phyloP scores from a whole-genome alignment of 1,140 invertebrate species.

The Drosophila simulans region DNA sequence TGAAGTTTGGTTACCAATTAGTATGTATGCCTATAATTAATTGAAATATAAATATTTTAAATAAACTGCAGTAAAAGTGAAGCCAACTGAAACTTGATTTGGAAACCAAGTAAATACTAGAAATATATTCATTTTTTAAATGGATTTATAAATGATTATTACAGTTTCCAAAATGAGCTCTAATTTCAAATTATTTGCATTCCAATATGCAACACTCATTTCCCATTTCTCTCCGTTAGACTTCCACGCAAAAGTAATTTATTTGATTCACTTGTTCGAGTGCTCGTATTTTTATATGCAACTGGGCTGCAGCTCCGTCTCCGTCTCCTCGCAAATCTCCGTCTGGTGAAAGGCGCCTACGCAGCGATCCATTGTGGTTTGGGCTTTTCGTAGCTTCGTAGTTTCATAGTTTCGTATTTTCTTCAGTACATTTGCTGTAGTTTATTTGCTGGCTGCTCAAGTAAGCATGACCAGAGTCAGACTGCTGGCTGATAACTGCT shows the following conservation, averaged over 20 bases:
- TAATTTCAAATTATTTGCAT: not conserved
- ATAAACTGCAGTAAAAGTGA: no score
- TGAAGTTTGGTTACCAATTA: no score
- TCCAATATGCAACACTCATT: not conserved
- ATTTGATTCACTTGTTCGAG: constrained; percentile 11
- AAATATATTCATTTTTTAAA: no score
- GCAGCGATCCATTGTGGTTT: constrained; percentile 45
- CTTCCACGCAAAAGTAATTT: not conserved
- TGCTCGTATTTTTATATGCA: constrained; percentile 32
- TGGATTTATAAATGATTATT: no score
- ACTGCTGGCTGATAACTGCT: constrained; percentile 58
- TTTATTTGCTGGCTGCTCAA: constrained; percentile 36
- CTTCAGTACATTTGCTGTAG: not conserved
- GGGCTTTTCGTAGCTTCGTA: not conserved
- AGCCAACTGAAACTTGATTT: no score
- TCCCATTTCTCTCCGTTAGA: not conserved
- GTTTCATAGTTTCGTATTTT: not conserved
- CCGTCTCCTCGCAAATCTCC: not conserved
- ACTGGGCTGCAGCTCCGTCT: constrained; percentile 31
- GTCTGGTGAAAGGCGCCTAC: constrained; percentile 76
- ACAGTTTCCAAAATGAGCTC: no score
- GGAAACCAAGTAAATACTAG: no score
- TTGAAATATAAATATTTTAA: no score
- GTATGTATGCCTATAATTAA: no score
- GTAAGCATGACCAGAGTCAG: constrained; percentile 67